Evolutionary conservation across 1,140 invertebrate species (phyloP).

Genomic region (Adelges cooleyi): DNA sequence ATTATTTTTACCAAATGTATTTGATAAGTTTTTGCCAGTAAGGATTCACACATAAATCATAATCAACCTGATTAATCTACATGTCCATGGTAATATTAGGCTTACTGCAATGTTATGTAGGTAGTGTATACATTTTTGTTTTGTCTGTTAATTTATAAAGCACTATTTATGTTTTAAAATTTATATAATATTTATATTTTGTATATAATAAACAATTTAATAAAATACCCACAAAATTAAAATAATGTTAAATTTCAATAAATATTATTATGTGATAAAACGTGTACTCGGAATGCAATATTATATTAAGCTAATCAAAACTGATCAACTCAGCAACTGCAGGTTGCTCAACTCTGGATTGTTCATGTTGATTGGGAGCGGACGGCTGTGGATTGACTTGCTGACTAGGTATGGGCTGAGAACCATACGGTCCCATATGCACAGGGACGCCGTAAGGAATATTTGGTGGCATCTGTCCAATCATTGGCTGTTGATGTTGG

Average conservation of each 20-base stretch:
- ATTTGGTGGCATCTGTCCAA: neutral
- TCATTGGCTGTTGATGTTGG: conserved; percentile 13
- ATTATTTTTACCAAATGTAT: neutral
- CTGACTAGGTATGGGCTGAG: conserved; percentile 19
- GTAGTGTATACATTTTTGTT: too few species aligned
- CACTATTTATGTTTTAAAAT: conserved; percentile 15
- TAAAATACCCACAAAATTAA: conserved; percentile 27
- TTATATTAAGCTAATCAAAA: conserved; percentile 14
- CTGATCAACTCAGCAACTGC: conserved; percentile 22
- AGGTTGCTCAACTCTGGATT: neutral
- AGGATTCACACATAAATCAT: too few species aligned
- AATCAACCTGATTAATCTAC: too few species aligned
- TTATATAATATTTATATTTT: conserved; percentile 27
- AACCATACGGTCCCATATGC: neutral
- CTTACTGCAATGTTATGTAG: too few species aligned
- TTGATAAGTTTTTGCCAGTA: too few species aligned
- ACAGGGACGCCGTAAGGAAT: neutral
- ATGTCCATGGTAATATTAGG: too few species aligned
- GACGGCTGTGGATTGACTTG: conserved; percentile 20
- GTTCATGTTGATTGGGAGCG: conserved; percentile 10
- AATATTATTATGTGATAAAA: conserved; percentile 11
- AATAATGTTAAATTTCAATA: conserved; percentile 21
- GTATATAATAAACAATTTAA: conserved; percentile 26
- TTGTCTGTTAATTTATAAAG: neutral
- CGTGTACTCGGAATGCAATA: conserved; percentile 2